These are phyloP conservation scores for Arctocebus calabarensis DNA, from an alignment of 2,797 vertebrate species.

Conservation along the genomic window DNA sequence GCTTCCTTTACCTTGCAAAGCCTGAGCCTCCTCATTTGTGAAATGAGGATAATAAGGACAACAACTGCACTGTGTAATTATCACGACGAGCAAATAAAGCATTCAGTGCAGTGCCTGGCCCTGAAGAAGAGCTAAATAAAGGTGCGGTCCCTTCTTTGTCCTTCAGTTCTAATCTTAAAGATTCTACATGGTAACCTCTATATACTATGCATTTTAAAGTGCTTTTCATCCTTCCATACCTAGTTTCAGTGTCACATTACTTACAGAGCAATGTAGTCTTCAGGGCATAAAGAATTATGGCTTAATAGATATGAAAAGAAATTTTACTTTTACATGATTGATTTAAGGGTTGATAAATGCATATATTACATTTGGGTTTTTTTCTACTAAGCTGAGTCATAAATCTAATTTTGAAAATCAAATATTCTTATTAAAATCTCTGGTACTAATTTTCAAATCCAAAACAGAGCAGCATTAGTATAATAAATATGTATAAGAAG, in stretches of 20 bases:
- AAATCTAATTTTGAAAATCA: conserved; percentile 65
- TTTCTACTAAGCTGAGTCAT: conserved; percentile 51
- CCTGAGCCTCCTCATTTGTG: not conserved
- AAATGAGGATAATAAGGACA: not conserved
- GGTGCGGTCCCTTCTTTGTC: not conserved
- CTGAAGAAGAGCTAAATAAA: not conserved
- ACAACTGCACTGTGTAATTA: not conserved
- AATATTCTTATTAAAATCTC: conserved; percentile 43
- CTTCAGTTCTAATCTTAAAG: not conserved
- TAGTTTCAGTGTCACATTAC: not conserved
- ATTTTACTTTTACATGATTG: conserved; percentile 17
- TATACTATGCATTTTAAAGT: not conserved
- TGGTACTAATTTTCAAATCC: conserved; percentile 45
- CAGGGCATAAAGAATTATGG: not conserved
- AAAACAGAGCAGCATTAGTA: not conserved
- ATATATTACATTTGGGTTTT: not conserved
- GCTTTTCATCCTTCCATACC: not conserved
- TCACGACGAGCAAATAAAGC: not conserved
- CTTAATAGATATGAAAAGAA: conserved; percentile 19
- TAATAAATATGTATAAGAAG: not conserved
- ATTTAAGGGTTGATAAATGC: conserved; percentile 7
- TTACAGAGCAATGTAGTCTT: not conserved
- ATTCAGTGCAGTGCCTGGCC: not conserved
- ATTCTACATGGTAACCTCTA: not conserved
- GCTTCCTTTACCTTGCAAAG: not conserved